A percentile compares a stretch with the other conserved stretches of the same genome.
Conservation (phyloP, 1,140 invertebrate genomes). For the Macrostomum lignano region DNA sequence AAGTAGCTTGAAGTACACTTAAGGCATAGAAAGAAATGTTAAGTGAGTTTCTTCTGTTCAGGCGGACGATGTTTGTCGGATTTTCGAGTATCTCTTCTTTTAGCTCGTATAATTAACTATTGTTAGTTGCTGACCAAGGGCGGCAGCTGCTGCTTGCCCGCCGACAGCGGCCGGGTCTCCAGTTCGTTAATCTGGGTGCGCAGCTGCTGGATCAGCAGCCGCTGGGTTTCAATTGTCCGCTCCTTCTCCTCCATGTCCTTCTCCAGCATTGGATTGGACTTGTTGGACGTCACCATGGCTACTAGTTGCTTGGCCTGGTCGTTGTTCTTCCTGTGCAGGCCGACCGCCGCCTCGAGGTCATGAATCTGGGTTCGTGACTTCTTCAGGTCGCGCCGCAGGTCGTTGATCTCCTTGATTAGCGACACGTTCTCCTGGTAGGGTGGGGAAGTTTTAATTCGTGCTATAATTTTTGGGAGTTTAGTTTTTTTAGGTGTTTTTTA, state of each 20-base stretch:
- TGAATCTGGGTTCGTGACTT: conserved; percentile 33
- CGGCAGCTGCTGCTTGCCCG: too few species aligned
- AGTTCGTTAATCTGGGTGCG: conserved; percentile 13
- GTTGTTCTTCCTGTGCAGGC: conserved; percentile 28
- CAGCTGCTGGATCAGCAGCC: conserved; percentile 18
- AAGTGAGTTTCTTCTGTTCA: too few species aligned
- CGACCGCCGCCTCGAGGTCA: conserved; percentile 41
- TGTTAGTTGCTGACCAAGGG: too few species aligned
- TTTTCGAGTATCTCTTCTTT: too few species aligned
- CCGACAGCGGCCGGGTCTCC: conserved; percentile 8
- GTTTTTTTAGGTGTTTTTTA: too few species aligned
- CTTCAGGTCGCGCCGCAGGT: conserved; percentile 38
- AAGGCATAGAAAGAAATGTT: too few species aligned
- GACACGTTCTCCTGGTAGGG: conserved; percentile 39
- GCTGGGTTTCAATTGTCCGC: conserved; percentile 18
- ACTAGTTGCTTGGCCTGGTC: conserved; percentile 32
- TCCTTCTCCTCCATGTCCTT: conserved; percentile 33
- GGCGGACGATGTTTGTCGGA: too few species aligned
- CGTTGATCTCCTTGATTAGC: conserved; percentile 44
- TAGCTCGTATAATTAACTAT: too few species aligned
- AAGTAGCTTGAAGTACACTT: too few species aligned
- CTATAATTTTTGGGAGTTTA: too few species aligned
- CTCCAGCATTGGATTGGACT: conserved; percentile 34
- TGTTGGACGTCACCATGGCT: conserved; percentile 33
- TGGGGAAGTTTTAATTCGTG: background rate